Evolutionary conservation across 2,113 vertebrate genomes (phyloP).

Genomic region (Octodon degus): DNA sequence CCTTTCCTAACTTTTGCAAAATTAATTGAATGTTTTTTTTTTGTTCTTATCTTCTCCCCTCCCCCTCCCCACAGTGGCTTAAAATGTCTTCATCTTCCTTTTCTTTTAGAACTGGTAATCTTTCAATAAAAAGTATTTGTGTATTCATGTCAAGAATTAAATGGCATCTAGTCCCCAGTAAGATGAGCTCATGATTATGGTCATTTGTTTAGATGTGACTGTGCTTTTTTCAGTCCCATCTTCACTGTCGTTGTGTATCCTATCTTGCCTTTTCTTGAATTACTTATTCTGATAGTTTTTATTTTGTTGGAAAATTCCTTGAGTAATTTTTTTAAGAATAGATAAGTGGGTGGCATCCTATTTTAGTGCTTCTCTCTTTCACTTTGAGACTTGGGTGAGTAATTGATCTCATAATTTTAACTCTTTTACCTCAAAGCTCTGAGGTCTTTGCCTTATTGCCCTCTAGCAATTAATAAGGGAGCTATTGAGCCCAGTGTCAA

Average conservation of each 20-base stretch:
- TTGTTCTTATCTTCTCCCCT: neutral
- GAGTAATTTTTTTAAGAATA: conserved; percentile 61
- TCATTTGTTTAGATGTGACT: conserved; percentile 1
- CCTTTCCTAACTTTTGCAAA: neutral
- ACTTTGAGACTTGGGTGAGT: conserved; percentile 36
- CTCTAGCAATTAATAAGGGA: neutral
- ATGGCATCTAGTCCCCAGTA: neutral
- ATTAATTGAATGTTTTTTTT: conserved; percentile 53
- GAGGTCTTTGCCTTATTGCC: neutral
- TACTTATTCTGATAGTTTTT: conserved; percentile 59
- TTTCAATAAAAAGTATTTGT: conserved; percentile 16
- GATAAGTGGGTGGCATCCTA: conserved; percentile 35
- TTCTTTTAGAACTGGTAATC: conserved; percentile 42
- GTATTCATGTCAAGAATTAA: neutral
- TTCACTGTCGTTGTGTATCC: neutral
- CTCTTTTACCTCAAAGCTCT: conserved; percentile 6
- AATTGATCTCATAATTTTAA: neutral
- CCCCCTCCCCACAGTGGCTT: neutral
- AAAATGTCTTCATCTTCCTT: neutral
- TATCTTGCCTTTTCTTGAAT: conserved; percentile 50
- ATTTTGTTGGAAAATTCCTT: conserved; percentile 71
- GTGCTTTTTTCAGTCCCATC: neutral
- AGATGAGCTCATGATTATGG: neutral
- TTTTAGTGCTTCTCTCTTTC: conserved; percentile 69
- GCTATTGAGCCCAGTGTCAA: neutral